Base-by-base conservation (phyloP, 2,888 invertebrate species). In the Mythimna vitellina region DNA sequence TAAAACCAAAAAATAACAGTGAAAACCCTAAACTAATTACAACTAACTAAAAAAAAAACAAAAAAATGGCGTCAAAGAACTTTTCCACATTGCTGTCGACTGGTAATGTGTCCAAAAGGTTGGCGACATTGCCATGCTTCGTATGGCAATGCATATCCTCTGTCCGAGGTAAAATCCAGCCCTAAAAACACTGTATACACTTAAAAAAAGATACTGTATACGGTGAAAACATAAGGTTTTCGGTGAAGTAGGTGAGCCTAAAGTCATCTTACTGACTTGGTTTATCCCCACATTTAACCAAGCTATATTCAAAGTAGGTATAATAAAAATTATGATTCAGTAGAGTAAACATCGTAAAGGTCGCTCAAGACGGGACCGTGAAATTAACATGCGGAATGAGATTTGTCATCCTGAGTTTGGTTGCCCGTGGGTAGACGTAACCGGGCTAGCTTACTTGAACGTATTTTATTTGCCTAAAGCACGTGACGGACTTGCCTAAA, bases 381-480 rank as follows among this genome's bases (percentile, higher is more conserved):
- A 90, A 92, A 93, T 94, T 93, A 92, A 89, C 93, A 92, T 92
- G 88, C 90, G 84, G 88, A 93, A 93, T 93, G 90, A 92, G 92
- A 92, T 93, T 92, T 92, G 91, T 92, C 92, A 92, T 92, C 89
- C 87, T 85, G 86, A 87, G 87, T 90, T 89, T 88, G 85, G 88
- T 85, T 86, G 89, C 3, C 49, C 49, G 49, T 20, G 49, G 49
- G 49, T 51, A 51, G 49, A 51, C 83, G 85, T 81, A 87, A 85
- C 82, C 83, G 85, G 83, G 85, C 71, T 62, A 72, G 88, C 88
- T 90, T 87, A 88, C 90, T 91, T 81, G 88, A 90, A 89, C 88
- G 90, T 92, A 92, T 93, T 94, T 93, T 93, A 94, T 93, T 92
- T 93, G 93, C 89, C 83, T 88, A 83, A 91, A 90, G 92, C 91